These are phyloP conservation scores for Dolichomitus sp. DNA, from an alignment of 2,888 invertebrate species.

Conservation along the genomic window DNA sequence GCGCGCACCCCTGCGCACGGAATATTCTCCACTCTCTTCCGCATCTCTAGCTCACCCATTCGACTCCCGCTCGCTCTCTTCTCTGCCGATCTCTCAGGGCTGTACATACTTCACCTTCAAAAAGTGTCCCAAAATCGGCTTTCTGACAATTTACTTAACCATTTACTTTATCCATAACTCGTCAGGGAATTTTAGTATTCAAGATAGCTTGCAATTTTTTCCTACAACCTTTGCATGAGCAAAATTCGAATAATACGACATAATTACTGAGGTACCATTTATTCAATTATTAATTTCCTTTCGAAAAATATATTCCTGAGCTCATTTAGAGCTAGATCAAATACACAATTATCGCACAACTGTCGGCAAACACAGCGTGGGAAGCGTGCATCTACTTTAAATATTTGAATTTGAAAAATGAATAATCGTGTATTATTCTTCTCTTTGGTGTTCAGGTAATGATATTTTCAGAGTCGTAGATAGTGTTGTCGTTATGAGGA, in stretches of 20 bases:
- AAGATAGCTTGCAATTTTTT: background rate
- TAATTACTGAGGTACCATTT: background rate
- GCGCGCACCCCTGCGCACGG: conserved; percentile 54
- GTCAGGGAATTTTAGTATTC: background rate
- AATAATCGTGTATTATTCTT: background rate
- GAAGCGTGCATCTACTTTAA: too few relatives aligned
- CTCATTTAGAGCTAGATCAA: background rate
- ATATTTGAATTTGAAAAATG: background rate
- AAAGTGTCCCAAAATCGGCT: background rate
- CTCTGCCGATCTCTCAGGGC: conserved; percentile 47
- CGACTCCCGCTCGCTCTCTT: conserved; percentile 44
- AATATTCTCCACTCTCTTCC: conserved; percentile 31
- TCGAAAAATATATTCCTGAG: too few relatives aligned
- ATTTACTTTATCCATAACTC: background rate
- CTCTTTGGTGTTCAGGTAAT: background rate
- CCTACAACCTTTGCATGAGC: background rate
- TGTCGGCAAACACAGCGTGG: too few relatives aligned
- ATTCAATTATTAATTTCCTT: background rate
- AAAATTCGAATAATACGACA: background rate
- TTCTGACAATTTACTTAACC: background rate
- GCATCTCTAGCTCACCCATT: conserved; percentile 21
- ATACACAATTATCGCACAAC: background rate
- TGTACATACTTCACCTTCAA: background rate
- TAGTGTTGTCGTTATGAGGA: conserved; percentile 6
- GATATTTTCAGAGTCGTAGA: background rate